Conservation (phyloP, 2,797 vertebrate genomes). For the Etheostoma perlongum region DNA sequence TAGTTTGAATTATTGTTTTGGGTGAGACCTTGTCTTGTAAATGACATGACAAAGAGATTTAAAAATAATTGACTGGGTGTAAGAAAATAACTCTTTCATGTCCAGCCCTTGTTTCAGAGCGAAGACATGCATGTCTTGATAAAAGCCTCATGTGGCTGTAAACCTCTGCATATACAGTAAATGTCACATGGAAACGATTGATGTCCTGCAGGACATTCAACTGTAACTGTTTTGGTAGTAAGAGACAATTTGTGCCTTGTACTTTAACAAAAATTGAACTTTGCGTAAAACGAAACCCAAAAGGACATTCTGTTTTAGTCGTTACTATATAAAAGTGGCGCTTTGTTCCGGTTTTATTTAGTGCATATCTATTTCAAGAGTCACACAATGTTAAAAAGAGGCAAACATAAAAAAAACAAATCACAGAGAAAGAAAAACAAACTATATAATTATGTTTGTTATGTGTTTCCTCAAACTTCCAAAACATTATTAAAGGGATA, state of each 20-base stretch:
- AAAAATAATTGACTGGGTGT: slow-evolving; percentile 26
- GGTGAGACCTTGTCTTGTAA: slow-evolving; percentile 17
- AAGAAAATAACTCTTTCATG: slow-evolving; percentile 51
- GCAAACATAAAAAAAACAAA: slow-evolving; percentile 17
- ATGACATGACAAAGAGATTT: slow-evolving; percentile 40
- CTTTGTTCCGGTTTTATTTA: slow-evolving; percentile 39
- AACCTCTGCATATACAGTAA: slow-evolving; percentile 6
- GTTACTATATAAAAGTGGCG: slow-evolving; percentile 42
- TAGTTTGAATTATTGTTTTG: slow-evolving; percentile 26
- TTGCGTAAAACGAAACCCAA: slow-evolving; percentile 21
- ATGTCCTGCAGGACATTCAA: slow-evolving; percentile 4
- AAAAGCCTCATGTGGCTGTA: slow-evolving; percentile 10
- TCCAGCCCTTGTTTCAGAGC: slow-evolving; percentile 4
- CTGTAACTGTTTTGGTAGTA: background rate
- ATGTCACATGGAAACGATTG: background rate
- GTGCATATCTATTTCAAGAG: slow-evolving; percentile 42
- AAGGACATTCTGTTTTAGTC: slow-evolving; percentile 9
- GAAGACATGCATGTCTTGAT: slow-evolving; percentile 10
- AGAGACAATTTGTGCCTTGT: background rate
- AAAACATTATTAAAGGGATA: slow-evolving; percentile 62
- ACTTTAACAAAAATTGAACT: slow-evolving; percentile 16
- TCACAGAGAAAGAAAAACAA: slow-evolving; percentile 19
- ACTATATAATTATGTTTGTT: background rate
- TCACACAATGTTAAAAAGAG: slow-evolving; percentile 29
- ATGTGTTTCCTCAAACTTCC: slow-evolving; percentile 19